A percentile compares a stretch with the other conserved stretches of the same genome.
These are phyloP conservation scores for Plectropomus leopardus DNA, from an alignment of 2,113 vertebrate species.

Conservation along the genomic window DNA sequence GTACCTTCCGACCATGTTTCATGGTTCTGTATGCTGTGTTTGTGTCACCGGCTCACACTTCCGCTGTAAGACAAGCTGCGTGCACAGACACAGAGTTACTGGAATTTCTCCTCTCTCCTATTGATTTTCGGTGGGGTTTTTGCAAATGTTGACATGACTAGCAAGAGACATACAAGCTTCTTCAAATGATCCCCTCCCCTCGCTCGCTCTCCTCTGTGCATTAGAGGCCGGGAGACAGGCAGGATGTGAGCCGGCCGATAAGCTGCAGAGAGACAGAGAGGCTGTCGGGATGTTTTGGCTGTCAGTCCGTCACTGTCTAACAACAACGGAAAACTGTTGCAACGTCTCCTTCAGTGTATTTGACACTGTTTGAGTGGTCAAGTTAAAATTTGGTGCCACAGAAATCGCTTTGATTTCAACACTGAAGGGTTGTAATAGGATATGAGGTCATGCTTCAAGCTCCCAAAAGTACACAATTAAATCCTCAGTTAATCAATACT, in stretches of 20 bases:
- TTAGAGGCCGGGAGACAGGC: conserved; percentile 72
- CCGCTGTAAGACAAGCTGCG: conserved; percentile 64
- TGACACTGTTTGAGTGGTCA: neutral
- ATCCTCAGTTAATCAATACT: conserved; percentile 47
- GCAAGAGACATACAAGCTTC: conserved; percentile 61
- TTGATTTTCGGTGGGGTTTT: conserved; percentile 71
- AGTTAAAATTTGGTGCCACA: neutral
- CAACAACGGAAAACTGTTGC: conserved; percentile 1
- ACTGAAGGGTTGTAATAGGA: neutral
- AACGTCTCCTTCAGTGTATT: neutral
- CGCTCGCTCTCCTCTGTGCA: conserved; percentile 43
- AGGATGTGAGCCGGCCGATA: conserved; percentile 64
- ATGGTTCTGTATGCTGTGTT: conserved; percentile 4
- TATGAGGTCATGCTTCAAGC: conserved; percentile 35
- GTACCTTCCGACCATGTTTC: neutral
- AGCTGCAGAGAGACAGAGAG: conserved; percentile 46
- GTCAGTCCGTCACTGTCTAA: conserved; percentile 30
- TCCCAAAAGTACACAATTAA: conserved; percentile 40
- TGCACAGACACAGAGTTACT: conserved; percentile 60
- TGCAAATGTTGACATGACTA: conserved; percentile 66
- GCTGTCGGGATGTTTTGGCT: conserved; percentile 34
- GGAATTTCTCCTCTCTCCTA: conserved; percentile 74
- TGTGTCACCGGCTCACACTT: conserved; percentile 23
- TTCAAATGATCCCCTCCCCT: conserved; percentile 48
- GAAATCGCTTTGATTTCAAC: too few species aligned